Base-by-base conservation (phyloP, 2,113 vertebrate genomes). In the Chionis minor region DNA sequence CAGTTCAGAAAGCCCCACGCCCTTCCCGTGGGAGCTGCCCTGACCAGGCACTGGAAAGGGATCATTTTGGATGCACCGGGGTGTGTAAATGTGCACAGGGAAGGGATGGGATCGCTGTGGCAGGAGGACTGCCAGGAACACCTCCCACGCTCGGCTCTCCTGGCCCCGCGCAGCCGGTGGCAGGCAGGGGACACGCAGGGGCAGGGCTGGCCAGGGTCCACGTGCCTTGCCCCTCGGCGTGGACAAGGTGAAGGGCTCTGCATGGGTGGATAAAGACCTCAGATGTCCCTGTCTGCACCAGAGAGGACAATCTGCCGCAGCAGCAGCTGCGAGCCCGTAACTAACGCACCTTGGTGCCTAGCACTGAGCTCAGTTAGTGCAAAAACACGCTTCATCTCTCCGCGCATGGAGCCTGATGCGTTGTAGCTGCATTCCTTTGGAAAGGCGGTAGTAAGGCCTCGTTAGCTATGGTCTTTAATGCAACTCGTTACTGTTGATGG, bases 371-470 rank as follows among this genome's bases (percentile, higher is more conserved):
- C 22, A 3, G 35, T 16, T 10, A 24, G 27, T 3, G 49, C 70
- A 92, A 56, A 72, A 75, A 8, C 6, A 8, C 0, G 8, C 40
- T 90, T 55, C 9, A 1, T 27, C 35, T 40, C 44, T 59, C 56
- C 65, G 8, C 0, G 0, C 10, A 12, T 35, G 58, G 33, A 14
- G 14, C 40, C 18, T 58, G 52, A 15, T 47, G 35, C 45, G 62
- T 47, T 47, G 19, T 3, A 24, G 22, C 8, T 32, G 19, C 24
- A 14, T 33, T 86, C 7, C 5, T 72, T 80, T 52, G 58, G 51
- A 20, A 55, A 82, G 62, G 49, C 59, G 17, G 38, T 38, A 35
- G 40, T 52, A 38, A 40, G 6, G 49, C 21, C 16, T 90, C 44
- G 28, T 58, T 59, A 10, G 24, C 49, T 51, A 11, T 32, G 56